Evolutionary conservation across 1,140 invertebrate species (phyloP), one percentile per base, ranked within the genome.

Genomic region (Stegodyphus dumicola): DNA sequence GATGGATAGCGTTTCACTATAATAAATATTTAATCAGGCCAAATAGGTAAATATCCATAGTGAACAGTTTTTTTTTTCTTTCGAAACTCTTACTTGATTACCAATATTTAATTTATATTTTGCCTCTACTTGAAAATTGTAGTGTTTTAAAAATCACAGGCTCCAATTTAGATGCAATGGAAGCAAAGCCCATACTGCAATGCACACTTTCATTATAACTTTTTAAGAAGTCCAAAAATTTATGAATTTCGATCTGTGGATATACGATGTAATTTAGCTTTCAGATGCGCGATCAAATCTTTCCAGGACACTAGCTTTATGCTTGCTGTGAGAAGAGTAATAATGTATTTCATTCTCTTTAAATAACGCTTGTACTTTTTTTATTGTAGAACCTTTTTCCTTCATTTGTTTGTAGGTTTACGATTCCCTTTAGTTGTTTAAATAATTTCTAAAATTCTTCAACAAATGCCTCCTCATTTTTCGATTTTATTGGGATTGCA

Each of bases 241-340:
- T 56, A 56, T 56, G 54, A 56, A 56, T 56, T 56, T 56, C 54
- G 6, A 56, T 56, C 7, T 56, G 60, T 77, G 18, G 48, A 66
- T 60, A 77, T 77, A 4, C 64, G 18, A 66, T 88, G 92, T 84
- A 92, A 89, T 87, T 89, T 90, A 33, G 77, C 86, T 89, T 92
- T 92, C 71, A 92, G 83, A 52, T n/a, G 91, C 92, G 86, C 90
- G 87, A 88, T 91, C 91, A 75, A 91, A 91, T 81, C 91, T 71
- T 89, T 92, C 91, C 60, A 90, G 89, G 73, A 91, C 89, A n/a
- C 90, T 90, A 89, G 92, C 92, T 73, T 90, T 89, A 6, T 10
- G 7, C 65, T 88, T 87, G 74, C 88, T 89, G 88, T 89, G 91
- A 48, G 91, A 91, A 7, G 88, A 90, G 87, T 91, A 92, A 85